A percentile compares a stretch with the other conserved stretches of the same genome.
phyloP scores from a whole-genome alignment of 2,113 vertebrate species.

The Lampris megalopsis region DNA sequence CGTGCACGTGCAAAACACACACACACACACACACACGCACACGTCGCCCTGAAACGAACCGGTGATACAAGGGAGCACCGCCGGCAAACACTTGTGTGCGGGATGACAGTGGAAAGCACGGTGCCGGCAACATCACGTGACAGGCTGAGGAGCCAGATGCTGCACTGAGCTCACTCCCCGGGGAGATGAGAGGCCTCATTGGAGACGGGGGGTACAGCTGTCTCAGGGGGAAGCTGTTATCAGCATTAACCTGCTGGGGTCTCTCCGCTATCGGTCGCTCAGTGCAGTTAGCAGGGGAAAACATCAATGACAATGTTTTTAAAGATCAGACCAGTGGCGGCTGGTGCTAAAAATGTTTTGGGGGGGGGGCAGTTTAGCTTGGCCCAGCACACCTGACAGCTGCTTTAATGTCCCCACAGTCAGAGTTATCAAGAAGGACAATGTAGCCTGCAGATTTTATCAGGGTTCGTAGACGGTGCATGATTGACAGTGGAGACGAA shows the following conservation, averaged over 20 bases:
- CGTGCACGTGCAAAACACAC: background rate
- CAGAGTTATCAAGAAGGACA: no score
- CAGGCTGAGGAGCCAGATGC: conserved; percentile 53
- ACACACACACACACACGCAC: conserved; percentile 12
- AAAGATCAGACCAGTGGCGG: no score
- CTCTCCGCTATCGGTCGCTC: conserved; percentile 37
- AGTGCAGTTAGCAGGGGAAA: background rate
- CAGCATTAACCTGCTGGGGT: conserved; percentile 37
- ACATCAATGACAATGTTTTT: no score
- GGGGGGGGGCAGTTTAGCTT: no score
- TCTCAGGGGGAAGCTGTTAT: conserved; percentile 46
- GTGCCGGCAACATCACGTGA: conserved; percentile 39
- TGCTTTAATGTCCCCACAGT: no score
- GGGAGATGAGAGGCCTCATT: conserved; percentile 49
- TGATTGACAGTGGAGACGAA: no score
- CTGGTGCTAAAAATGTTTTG: no score
- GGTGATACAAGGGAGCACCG: conserved; percentile 22
- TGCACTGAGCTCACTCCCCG: conserved; percentile 40
- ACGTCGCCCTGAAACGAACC: conserved; percentile 34
- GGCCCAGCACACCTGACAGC: no score
- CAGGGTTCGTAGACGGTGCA: no score
- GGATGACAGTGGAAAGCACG: conserved; percentile 41
- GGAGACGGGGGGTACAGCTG: conserved; percentile 40
- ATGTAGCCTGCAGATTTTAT: no score
- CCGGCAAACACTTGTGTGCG: conserved; percentile 47